Percentiles rank a stretch among this genome's conserved stretches.
phyloP scores from a whole-genome alignment of 1,140 invertebrate genomes.

The Berghia stephanieae region DNA sequence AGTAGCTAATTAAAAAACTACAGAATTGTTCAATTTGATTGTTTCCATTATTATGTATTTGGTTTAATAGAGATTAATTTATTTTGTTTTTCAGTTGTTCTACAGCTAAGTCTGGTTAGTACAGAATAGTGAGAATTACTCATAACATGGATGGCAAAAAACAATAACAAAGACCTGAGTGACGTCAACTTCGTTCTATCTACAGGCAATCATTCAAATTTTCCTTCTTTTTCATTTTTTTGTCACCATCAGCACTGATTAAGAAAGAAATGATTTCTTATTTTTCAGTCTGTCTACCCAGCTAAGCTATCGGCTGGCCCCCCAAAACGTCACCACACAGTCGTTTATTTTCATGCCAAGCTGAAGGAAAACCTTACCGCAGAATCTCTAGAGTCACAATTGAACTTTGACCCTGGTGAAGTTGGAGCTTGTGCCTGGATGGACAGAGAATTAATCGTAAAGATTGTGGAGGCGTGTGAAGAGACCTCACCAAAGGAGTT shows the following conservation, averaged over 20 bases:
- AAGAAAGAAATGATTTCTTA: not conserved
- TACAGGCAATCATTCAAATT: no score
- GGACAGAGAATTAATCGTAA: slow-evolving; percentile 32
- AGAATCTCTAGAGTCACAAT: slow-evolving; percentile 31
- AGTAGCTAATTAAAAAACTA: no score
- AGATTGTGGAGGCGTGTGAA: slow-evolving; percentile 38
- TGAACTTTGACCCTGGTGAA: slow-evolving; percentile 44
- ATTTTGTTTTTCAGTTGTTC: slow-evolving; percentile 43
- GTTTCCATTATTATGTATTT: not conserved
- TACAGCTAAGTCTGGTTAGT: slow-evolving; percentile 61
- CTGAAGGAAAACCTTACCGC: slow-evolving; percentile 39
- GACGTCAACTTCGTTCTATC: no score
- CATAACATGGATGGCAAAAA: no score
- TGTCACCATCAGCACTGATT: no score
- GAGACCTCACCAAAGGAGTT: slow-evolving; percentile 25
- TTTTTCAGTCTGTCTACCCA: slow-evolving; percentile 59
- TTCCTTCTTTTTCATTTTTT: not conserved
- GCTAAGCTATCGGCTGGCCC: slow-evolving; percentile 53
- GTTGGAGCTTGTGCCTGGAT: slow-evolving; percentile 44
- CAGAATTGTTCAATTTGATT: no score
- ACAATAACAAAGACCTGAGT: no score
- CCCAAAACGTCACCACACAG: slow-evolving; percentile 63
- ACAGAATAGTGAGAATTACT: no score
- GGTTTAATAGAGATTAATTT: not conserved
- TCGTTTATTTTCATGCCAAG: slow-evolving; percentile 58